Evolutionary conservation across 2,888 invertebrate genomes (phyloP).

Genomic region (Microctonus hyperodae): DNA sequence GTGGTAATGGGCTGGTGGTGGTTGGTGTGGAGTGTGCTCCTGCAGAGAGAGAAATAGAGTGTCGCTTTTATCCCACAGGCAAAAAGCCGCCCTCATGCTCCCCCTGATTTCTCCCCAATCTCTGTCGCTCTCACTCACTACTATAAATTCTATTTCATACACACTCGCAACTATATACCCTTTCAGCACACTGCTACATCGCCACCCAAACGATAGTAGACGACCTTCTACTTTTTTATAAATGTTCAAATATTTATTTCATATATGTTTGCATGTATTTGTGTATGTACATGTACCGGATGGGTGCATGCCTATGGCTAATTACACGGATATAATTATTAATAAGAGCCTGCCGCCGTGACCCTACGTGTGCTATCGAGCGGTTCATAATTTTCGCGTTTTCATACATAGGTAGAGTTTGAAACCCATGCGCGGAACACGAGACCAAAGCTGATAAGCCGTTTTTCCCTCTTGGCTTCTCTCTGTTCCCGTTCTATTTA

Average conservation of each 20-base stretch:
- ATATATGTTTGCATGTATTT: neutral
- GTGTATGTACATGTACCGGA: conserved; percentile 23
- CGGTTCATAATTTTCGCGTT: conserved; percentile 35
- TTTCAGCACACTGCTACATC: neutral
- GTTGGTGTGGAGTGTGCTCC: neutral
- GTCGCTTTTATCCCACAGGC: conserved; percentile 26
- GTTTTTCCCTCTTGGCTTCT: neutral
- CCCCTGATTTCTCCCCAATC: neutral
- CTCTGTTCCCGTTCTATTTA: conserved; percentile 17
- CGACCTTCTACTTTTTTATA: conserved; percentile 12
- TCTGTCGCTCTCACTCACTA: conserved; percentile 1
- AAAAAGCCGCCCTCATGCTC: conserved; percentile 15
- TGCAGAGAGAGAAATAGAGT: conserved; percentile 9
- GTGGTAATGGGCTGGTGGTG: no score
- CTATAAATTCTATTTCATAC: neutral
- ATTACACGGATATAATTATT: conserved; percentile 46
- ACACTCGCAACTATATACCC: conserved; percentile 2
- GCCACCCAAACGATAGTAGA: conserved; percentile 22
- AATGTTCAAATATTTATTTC: no score
- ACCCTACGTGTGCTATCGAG: conserved; percentile 32
- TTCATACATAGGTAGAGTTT: conserved; percentile 30
- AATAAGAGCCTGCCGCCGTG: conserved; percentile 40
- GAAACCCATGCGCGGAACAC: conserved; percentile 37
- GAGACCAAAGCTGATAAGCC: conserved; percentile 22
- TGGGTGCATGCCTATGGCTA: conserved; percentile 40